phyloP scores from a whole-genome alignment of 2,113 vertebrate species.

The Strigops habroptila region DNA sequence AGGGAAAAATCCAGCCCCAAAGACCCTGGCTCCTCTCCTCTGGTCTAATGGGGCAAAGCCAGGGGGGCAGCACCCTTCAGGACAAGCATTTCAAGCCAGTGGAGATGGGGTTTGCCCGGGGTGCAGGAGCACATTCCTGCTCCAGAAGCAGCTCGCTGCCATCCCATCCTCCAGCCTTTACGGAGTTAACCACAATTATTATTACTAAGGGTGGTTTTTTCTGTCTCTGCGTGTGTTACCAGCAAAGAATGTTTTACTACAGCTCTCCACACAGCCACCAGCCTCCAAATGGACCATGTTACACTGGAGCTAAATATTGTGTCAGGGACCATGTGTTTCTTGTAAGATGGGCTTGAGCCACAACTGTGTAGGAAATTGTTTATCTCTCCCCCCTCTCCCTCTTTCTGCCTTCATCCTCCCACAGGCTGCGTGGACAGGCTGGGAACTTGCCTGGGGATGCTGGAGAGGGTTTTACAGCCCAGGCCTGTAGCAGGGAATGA shows the following conservation, averaged over 20 bases:
- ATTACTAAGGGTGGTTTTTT: background rate
- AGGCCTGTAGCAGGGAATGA: fast-evolving
- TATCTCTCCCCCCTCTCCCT: constrained; percentile 31
- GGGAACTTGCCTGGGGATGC: background rate
- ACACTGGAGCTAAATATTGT: constrained; percentile 66
- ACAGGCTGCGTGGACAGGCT: background rate
- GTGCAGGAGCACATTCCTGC: background rate
- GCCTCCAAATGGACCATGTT: constrained; percentile 76
- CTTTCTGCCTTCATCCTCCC: constrained; percentile 40
- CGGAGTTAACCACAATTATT: constrained; percentile 54
- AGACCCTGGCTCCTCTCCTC: background rate
- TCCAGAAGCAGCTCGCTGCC: background rate
- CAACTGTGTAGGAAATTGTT: constrained; percentile 61
- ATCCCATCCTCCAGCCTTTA: background rate
- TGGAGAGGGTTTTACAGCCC: background rate
- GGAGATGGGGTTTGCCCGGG: background rate
- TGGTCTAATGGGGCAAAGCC: background rate
- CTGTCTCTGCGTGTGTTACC: constrained; percentile 12
- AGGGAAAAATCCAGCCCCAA: background rate
- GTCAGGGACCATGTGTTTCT: constrained; percentile 77
- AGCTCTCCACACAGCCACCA: constrained; percentile 73
- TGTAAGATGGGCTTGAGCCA: constrained; percentile 64
- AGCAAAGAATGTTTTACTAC: constrained; percentile 68
- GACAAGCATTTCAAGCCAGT: background rate
- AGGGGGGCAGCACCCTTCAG: background rate